phyloP scores from a whole-genome alignment of 2,888 invertebrate species.

The Notodonta dromedarius region DNA sequence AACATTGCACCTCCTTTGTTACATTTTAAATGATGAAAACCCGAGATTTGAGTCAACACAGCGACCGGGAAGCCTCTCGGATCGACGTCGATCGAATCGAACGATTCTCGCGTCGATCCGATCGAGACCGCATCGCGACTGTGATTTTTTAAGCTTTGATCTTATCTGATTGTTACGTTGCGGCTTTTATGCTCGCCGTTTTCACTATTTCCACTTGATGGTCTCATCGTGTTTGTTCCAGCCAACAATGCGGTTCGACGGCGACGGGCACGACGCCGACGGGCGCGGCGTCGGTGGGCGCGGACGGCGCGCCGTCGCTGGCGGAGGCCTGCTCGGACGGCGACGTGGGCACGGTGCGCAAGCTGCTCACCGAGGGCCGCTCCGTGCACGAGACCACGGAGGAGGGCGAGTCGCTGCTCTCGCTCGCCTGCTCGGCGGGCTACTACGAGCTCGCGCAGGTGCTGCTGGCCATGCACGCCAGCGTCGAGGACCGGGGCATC shows the following conservation, averaged over 20 bases:
- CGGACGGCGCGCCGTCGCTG: constrained; percentile 87
- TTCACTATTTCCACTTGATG: background rate
- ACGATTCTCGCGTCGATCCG: constrained; percentile 57
- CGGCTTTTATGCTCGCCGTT: background rate
- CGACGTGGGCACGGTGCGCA: constrained; percentile 96
- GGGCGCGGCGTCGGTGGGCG: constrained; percentile 85
- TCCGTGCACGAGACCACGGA: constrained; percentile 98
- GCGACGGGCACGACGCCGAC: constrained; percentile 72
- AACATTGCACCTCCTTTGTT: constrained; percentile 11
- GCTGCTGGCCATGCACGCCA: constrained; percentile 97
- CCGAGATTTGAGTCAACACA: constrained; percentile 83
- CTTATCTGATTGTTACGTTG: constrained; percentile 76
- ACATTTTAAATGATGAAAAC: constrained; percentile 78
- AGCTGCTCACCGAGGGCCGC: constrained; percentile 95
- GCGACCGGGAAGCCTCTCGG: constrained; percentile 58
- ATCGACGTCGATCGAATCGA: constrained; percentile 57
- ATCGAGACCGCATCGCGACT: constrained; percentile 66
- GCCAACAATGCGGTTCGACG: constrained; percentile 77
- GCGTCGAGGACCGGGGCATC: constrained; percentile 98
- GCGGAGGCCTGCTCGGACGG: constrained; percentile 98
- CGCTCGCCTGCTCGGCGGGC: constrained; percentile 98
- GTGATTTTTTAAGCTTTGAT: constrained; percentile 81
- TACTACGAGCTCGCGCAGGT: constrained; percentile 99
- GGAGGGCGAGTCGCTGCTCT: constrained; percentile 97
- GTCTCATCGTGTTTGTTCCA: constrained; percentile 39